Evolutionary conservation across 1,140 invertebrate genomes (phyloP).

Genomic region (Mylabris phalerata): DNA sequence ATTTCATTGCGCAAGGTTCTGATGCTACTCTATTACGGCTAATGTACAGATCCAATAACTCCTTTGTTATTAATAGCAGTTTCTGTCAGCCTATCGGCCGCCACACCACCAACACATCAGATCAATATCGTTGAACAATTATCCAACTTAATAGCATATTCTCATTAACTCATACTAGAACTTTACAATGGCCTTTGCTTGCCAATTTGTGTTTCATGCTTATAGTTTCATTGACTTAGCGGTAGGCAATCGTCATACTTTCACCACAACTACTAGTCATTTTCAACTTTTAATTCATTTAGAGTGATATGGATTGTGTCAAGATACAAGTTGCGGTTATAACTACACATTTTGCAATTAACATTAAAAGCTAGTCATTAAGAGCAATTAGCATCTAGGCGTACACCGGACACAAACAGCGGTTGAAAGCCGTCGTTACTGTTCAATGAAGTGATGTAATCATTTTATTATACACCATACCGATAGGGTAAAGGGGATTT

Average conservation of each 20-base stretch:
- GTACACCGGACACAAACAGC: constrained; percentile 28
- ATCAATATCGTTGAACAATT: constrained; percentile 35
- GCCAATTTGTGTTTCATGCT: constrained; percentile 26
- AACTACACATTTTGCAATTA: constrained; percentile 32
- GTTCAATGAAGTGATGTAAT: constrained; percentile 39
- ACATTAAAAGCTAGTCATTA: constrained; percentile 33
- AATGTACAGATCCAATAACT: constrained; percentile 37
- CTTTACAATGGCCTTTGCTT: constrained; percentile 29
- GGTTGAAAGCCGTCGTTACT: constrained; percentile 30
- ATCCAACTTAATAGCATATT: constrained; percentile 36
- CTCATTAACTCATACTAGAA: constrained; percentile 35
- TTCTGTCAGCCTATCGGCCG: constrained; percentile 32
- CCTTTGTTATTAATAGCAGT: constrained; percentile 37
- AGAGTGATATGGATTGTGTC: constrained; percentile 30
- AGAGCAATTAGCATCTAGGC: constrained; percentile 26
- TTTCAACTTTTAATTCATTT: constrained; percentile 20
- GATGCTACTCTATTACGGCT: constrained; percentile 34
- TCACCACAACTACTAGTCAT: neutral
- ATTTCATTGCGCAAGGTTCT: constrained; percentile 31
- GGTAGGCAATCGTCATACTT: neutral
- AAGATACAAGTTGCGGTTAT: constrained; percentile 18
- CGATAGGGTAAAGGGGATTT: constrained; percentile 28
- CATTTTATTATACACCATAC: constrained; percentile 35
- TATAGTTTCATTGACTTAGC: constrained; percentile 3
- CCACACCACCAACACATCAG: constrained; percentile 33